These are phyloP conservation scores for Nothobranchius kuhntae DNA, from an alignment of 2,113 vertebrate species.

Conservation along the genomic window DNA sequence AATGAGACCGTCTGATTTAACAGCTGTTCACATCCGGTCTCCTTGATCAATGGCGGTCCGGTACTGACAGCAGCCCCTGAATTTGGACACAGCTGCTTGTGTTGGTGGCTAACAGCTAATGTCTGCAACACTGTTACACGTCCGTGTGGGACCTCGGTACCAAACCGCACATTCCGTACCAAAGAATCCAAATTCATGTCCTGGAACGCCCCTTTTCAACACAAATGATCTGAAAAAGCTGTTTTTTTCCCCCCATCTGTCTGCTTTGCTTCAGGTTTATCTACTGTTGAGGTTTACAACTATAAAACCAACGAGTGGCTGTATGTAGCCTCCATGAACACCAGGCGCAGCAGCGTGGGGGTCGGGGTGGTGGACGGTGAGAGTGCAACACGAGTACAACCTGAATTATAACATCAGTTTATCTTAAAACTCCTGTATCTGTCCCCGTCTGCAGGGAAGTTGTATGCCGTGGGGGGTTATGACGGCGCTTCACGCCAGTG, in stretches of 20 bases:
- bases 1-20: no score
- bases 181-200: no score
- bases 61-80: no score
- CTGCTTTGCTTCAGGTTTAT: conserved; percentile 78
- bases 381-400: background rate
- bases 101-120: no score
- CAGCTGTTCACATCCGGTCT: no score
- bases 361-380: conserved; percentile 95
- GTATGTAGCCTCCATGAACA: conserved; percentile 95
- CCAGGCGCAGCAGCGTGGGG: conserved; percentile 94
- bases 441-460: conserved; percentile 80
- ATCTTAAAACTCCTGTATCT: no score
- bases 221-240: background rate
- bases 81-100: no score
- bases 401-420: background rate
- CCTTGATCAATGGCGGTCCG: no score
- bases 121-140: no score
- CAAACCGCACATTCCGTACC: no score
- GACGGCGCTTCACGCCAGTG: conserved; percentile 96
- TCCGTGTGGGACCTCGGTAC: no score
- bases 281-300: conserved; percentile 92
- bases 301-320: conserved; percentile 93
- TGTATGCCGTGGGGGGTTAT: conserved; percentile 94
- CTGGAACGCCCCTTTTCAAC: no score
- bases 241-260: background rate